Conservation (phyloP, 2,797 vertebrate genomes). For the Darevskia nairensis region DNA sequence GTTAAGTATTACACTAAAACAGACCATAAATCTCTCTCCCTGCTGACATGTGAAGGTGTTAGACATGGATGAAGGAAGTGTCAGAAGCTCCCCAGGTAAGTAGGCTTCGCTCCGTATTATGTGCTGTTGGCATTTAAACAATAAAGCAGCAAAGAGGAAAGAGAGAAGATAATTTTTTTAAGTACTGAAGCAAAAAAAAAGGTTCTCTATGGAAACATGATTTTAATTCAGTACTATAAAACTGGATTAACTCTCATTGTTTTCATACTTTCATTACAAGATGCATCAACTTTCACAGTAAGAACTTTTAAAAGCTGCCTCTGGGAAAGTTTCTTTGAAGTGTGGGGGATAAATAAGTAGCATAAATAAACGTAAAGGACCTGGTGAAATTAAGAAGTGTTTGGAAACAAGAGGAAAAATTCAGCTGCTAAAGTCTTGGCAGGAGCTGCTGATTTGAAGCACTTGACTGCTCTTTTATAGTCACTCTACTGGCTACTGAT, state of each 20-base stretch:
- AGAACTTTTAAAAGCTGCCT: neutral
- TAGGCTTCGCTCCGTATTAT: constrained; percentile 1
- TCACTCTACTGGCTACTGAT: neutral
- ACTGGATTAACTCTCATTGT: neutral
- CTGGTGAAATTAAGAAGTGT: neutral
- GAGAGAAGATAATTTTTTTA: neutral
- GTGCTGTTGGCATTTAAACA: constrained; percentile 37
- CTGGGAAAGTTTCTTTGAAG: neutral
- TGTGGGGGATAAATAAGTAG: too few relatives aligned
- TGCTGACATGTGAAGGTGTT: constrained; percentile 9
- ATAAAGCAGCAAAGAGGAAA: neutral
- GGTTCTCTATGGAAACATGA: neutral
- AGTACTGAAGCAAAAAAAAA: neutral
- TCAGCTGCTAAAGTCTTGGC: neutral
- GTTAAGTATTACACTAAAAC: constrained; percentile 44
- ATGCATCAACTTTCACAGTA: neutral
- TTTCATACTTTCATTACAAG: neutral
- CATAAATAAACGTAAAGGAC: neutral
- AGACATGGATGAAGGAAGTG: constrained; percentile 18
- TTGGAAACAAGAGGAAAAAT: neutral
- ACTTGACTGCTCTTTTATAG: neutral
- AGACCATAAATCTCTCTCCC: constrained; percentile 28
- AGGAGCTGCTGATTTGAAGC: neutral
- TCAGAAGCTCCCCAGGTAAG: constrained; percentile 20
- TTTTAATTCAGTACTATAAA: neutral